A percentile compares a stretch with the other conserved stretches of the same genome.
These are phyloP conservation scores for Heliconius melpomene DNA, from an alignment of 1,140 invertebrate genomes.

Conservation along the genomic window DNA sequence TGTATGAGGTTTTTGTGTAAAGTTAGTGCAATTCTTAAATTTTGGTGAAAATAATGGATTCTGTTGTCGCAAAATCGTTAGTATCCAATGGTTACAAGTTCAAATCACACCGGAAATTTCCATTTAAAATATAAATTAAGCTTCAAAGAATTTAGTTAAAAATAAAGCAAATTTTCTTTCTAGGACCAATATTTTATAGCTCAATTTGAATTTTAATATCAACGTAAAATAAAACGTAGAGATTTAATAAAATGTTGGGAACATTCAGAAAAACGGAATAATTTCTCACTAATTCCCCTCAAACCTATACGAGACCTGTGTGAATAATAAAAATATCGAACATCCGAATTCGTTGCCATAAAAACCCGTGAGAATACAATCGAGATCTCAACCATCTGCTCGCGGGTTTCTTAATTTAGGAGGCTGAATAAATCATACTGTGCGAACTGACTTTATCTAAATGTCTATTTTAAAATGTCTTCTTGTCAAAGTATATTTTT, in stretches of 20 bases:
- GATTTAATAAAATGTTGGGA: not conserved
- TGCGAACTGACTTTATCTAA: not conserved
- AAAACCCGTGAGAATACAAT: constrained; percentile 4
- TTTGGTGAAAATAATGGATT: too few relatives aligned
- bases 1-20: not conserved
- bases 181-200: too few relatives aligned
- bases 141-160: too few relatives aligned
- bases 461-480: not conserved
- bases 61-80: too few relatives aligned
- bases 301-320: not conserved
- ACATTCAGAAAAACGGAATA: not conserved
- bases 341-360: not conserved
- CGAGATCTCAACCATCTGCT: not conserved
- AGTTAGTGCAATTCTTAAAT: not conserved
- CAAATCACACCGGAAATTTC: too few relatives aligned
- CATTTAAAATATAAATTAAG: too few relatives aligned
- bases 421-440: constrained; percentile 7
- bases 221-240: not conserved
- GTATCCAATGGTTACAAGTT: too few relatives aligned
- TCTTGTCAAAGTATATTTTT: not conserved
- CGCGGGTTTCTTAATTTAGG: constrained; percentile 8
- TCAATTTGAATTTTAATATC: not conserved
- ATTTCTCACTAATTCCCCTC: not conserved
- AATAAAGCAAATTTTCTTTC: too few relatives aligned
- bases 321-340: constrained; percentile 6